These are phyloP conservation scores for Aphelenchoides fujianensis DNA, from an alignment of 1,140 invertebrate species.

Conservation along the genomic window DNA sequence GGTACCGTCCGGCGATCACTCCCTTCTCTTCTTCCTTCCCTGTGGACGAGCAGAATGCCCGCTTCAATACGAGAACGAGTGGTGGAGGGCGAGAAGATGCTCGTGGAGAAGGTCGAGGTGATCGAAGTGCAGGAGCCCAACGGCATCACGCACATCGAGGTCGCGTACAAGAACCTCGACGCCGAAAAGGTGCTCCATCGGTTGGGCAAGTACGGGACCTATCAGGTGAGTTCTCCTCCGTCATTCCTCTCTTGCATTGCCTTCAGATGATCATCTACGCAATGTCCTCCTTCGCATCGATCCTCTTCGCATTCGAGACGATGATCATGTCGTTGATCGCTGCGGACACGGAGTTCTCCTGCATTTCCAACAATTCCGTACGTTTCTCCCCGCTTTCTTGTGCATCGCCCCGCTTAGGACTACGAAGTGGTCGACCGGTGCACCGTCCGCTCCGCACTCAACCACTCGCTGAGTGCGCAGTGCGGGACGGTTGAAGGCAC, in stretches of 20 bases:
- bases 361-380: constrained; percentile 20
- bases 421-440: constrained; percentile 38
- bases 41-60: too few relatives aligned
- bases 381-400: constrained; percentile 2
- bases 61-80: too few relatives aligned
- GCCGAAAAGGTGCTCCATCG: constrained; percentile 46
- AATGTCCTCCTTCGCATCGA: constrained; percentile 38
- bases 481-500: constrained; percentile 24
- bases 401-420: constrained; percentile 6
- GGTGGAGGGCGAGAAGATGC: too few relatives aligned
- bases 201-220: constrained; percentile 47
- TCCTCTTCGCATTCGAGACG: constrained; percentile 48
- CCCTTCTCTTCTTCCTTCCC: too few relatives aligned
- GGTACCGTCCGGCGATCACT: too few relatives aligned
- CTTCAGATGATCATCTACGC: constrained; percentile 48
- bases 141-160: not conserved
- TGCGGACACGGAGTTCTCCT: not conserved
- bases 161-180: constrained; percentile 35
- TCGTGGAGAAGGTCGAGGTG: too few relatives aligned
- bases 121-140: not conserved
- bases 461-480: not conserved
- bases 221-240: constrained; percentile 46
- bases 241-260: too few relatives aligned
- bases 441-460: constrained; percentile 16
- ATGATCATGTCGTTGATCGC: constrained; percentile 48